Evolutionary conservation across 2,888 invertebrate genomes (phyloP).

Genomic region (Conchocele bisecta): DNA sequence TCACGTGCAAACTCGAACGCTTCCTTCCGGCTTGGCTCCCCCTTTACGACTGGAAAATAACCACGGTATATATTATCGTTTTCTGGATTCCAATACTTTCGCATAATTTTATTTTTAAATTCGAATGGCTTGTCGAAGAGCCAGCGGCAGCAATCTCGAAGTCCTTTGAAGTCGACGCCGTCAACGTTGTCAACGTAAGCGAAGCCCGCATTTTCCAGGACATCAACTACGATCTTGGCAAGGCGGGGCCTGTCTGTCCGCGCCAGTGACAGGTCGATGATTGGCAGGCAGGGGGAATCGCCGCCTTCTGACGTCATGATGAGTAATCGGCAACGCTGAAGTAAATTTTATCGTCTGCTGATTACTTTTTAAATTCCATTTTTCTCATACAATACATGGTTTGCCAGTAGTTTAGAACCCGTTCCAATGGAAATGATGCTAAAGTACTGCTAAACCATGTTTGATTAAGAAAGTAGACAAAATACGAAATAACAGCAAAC

Average conservation of each 20-base stretch:
- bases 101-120: constrained; percentile 51
- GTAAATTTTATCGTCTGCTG: no score
- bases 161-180: constrained; percentile 58
- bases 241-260: constrained; percentile 43
- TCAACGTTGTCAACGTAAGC: constrained; percentile 66
- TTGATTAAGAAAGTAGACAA: no score
- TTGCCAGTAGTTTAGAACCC: no score
- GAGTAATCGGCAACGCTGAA: no score
- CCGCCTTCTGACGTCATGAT: no score
- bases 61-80: constrained; percentile 67
- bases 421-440: no score
- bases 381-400: no score
- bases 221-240: constrained; percentile 60
- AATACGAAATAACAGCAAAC: no score
- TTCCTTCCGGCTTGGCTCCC: constrained; percentile 66
- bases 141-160: constrained; percentile 60
- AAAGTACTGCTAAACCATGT: no score
- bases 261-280: constrained; percentile 60
- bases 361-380: no score
- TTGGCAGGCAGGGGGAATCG: constrained; percentile 40
- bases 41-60: constrained; percentile 66
- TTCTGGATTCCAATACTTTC: constrained; percentile 65
- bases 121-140: constrained; percentile 62
- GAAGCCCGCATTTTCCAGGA: constrained; percentile 67
- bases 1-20: constrained; percentile 66